A percentile compares a stretch with the other conserved stretches of the same genome.
These are phyloP conservation scores for Deroplatys truncata DNA, from an alignment of 2,888 invertebrate species.

Conservation along the genomic window DNA sequence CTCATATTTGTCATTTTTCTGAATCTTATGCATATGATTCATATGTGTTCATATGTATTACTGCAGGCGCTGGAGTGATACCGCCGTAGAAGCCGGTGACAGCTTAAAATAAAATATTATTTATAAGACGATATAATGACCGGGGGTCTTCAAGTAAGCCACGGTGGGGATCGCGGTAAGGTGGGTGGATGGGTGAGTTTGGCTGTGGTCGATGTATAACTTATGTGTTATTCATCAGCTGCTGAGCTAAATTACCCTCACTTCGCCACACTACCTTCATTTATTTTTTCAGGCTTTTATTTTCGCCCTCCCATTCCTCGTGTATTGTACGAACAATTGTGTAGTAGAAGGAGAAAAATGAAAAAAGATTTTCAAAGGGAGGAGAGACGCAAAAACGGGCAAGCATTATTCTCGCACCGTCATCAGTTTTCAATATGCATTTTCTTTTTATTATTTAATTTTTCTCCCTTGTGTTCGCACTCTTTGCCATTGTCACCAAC, in stretches of 20 bases:
- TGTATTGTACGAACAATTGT: neutral
- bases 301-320: neutral
- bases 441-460: neutral
- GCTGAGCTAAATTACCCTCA: constrained; percentile 2
- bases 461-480: neutral
- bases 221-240: constrained; percentile 19
- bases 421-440: constrained; percentile 7
- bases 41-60: no score
- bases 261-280: neutral
- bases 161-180: neutral
- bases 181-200: neutral
- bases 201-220: neutral
- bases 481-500: neutral
- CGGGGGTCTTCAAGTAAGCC: neutral
- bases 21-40: no score
- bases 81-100: no score
- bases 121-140: neutral
- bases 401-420: constrained; percentile 1
- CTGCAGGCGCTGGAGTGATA: no score
- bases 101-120: neutral
- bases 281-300: constrained; percentile 2
- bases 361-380: neutral
- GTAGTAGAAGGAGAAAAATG: neutral
- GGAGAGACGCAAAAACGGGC: neutral
- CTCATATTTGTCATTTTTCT: no score